Evolutionary conservation across 2,888 invertebrate genomes (phyloP).

Genomic region (Shargacucullia verbasci): DNA sequence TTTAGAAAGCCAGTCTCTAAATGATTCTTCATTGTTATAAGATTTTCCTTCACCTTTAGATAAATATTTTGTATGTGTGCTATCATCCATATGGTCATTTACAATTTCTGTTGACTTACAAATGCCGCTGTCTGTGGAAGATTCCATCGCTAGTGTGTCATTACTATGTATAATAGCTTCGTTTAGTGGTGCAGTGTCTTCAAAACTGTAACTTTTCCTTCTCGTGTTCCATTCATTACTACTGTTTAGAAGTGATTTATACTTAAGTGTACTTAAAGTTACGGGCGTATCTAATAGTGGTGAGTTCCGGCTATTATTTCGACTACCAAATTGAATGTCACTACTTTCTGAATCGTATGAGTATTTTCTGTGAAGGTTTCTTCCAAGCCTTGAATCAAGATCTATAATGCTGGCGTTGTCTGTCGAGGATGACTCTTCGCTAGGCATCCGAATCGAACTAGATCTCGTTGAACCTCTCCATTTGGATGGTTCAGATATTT

Average conservation of each 20-base stretch:
- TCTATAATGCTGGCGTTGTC: conserved; percentile 85
- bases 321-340: conserved; percentile 70
- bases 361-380: conserved; percentile 73
- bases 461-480: conserved; percentile 92
- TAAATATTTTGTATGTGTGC: conserved; percentile 54
- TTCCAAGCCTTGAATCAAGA: conserved; percentile 73
- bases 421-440: conserved; percentile 86
- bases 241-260: conserved; percentile 80
- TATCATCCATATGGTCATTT: conserved; percentile 73
- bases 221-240: conserved; percentile 91
- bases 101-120: conserved; percentile 92
- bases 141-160: conserved; percentile 90
- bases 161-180: conserved; percentile 76
- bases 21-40: conserved; percentile 74
- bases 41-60: conserved; percentile 63
- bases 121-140: conserved; percentile 94
- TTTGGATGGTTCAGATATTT: conserved; percentile 88
- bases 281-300: conserved; percentile 79
- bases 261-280: conserved; percentile 80
- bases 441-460: conserved; percentile 91
- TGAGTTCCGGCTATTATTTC: conserved; percentile 70
- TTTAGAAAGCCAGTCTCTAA: conserved; percentile 82
- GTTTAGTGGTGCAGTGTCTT: conserved; percentile 78
- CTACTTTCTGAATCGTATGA: conserved; percentile 79
- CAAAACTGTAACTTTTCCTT: conserved; percentile 94